Evolutionary conservation across 1,140 invertebrate species (phyloP).

Genomic region (Penaeus japonicus): DNA sequence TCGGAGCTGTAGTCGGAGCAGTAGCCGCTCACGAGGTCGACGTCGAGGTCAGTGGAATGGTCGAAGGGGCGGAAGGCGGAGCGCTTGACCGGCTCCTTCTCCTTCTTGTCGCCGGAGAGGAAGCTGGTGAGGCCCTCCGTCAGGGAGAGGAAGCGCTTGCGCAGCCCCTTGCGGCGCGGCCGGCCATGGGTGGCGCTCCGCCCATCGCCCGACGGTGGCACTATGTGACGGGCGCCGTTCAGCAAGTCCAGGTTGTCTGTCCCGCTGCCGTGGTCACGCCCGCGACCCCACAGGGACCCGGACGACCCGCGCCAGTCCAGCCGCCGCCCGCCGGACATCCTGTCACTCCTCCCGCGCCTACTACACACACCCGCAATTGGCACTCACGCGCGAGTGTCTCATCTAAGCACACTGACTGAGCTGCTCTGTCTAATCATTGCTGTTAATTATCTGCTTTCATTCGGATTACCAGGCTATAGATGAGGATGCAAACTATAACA

Average conservation of each 20-base stretch:
- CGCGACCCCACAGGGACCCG: slow-evolving; percentile 51
- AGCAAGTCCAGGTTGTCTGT: slow-evolving; percentile 37
- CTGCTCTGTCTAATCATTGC: no score
- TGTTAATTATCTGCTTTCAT: no score
- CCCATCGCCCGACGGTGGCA: not conserved
- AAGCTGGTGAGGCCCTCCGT: slow-evolving; percentile 55
- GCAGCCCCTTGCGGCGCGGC: slow-evolving; percentile 18
- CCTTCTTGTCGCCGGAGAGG: slow-evolving; percentile 50
- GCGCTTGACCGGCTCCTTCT: slow-evolving; percentile 19
- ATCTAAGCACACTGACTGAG: no score
- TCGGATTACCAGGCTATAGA: no score
- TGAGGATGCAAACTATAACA: no score
- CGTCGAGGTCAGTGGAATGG: slow-evolving; percentile 31
- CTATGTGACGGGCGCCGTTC: slow-evolving; percentile 26
- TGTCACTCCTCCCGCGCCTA: not conserved
- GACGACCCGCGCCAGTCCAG: slow-evolving; percentile 54
- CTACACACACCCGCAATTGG: no score
- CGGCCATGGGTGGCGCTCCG: not conserved
- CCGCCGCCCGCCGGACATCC: slow-evolving; percentile 26
- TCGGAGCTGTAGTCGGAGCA: slow-evolving; percentile 30
- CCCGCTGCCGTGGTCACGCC: slow-evolving; percentile 1
- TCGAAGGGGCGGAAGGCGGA: slow-evolving; percentile 37
- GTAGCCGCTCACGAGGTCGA: not conserved
- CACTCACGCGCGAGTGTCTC: no score
- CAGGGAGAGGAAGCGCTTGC: slow-evolving; percentile 54